Evolutionary conservation across 2,797 vertebrate genomes (phyloP), one percentile per base, ranked within the genome.

Genomic region (Amazona finschi): DNA sequence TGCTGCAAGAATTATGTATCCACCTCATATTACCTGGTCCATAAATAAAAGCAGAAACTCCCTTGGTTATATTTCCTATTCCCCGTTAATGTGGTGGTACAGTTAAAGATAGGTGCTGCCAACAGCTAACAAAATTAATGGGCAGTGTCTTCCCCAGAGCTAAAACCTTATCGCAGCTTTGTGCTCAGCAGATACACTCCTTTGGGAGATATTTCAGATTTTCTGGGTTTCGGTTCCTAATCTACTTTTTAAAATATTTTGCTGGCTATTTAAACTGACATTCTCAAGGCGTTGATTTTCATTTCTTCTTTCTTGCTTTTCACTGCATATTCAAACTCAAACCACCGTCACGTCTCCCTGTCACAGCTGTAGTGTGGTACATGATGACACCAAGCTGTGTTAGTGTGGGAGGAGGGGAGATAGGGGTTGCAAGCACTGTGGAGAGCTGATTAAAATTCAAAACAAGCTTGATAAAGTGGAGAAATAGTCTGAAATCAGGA

Each of bases 331-430:
- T 93, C 74, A 90, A 92, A 69, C 78, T 75, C 12, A 79, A 60
- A 6, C 5, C 36, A 75, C 38, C 5, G 1, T 52, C 77, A 79
- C 0, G 1, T 94, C 91, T 95, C 53, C 71, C 89, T 88, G 88
- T 93, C 95, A 90, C 90, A 95, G 95, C 90, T 96, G 93, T 89
- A 89, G 92, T 89, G 81, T 89, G 72, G 89, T 89, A 87, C 46
- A 70, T 82, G 95, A 95, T 94, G 96, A 96, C 94, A 95, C 80
- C 92, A 94, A 96, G 85, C 93, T 96, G 93, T 93, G 96, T 89
- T 69, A 39, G 73, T 86, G 93, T 91, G 85, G 96, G 95, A 96
- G 94, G 90, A 94, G 85, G 91, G 94, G 87, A 90, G 90, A 86
- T 3, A 81, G 85, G 55, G 94, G 83, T 84, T 95, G 93, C 60